phyloP scores from a whole-genome alignment of 2,113 vertebrate species.

The Hemicordylus capensis region DNA sequence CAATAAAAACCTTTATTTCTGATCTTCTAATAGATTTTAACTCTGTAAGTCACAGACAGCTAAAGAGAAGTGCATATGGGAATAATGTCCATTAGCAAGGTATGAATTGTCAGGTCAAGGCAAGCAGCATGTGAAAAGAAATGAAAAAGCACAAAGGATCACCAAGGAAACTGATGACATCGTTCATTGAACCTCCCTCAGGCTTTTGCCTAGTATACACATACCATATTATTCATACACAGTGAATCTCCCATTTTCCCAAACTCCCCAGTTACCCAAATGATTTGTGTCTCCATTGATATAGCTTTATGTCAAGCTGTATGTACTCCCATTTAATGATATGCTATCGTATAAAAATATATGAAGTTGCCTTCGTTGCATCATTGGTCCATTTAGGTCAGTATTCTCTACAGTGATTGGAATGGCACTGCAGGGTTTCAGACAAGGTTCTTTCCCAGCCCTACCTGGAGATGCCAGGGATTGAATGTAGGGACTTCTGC shows the following conservation, averaged over 20 bases:
- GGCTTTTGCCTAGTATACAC: neutral
- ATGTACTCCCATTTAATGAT: too few species aligned
- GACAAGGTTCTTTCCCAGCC: too few species aligned
- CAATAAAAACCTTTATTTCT: constrained; percentile 47
- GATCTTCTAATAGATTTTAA: constrained; percentile 10
- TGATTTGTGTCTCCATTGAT: neutral
- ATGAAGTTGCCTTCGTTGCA: too few species aligned
- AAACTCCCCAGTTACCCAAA: neutral
- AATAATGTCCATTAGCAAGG: constrained; percentile 42
- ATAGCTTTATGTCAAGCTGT: neutral
- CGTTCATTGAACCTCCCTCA: constrained; percentile 25
- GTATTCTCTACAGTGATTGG: too few species aligned
- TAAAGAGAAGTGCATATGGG: constrained; percentile 19
- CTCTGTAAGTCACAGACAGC: constrained; percentile 39
- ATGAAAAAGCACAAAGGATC: constrained; percentile 45
- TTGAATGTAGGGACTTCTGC: too few species aligned
- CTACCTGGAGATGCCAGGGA: too few species aligned
- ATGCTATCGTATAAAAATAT: too few species aligned
- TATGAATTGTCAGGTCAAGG: constrained; percentile 28
- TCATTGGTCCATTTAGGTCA: too few species aligned
- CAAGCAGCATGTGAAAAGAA: constrained; percentile 52
- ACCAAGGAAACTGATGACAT: constrained; percentile 41
- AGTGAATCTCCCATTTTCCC: neutral
- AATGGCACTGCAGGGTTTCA: too few species aligned
- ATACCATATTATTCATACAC: neutral